Evolutionary conservation across 2,888 invertebrate genomes (phyloP), one percentile per base, ranked within the genome.

Genomic region (Eustalomyia histrio): DNA sequence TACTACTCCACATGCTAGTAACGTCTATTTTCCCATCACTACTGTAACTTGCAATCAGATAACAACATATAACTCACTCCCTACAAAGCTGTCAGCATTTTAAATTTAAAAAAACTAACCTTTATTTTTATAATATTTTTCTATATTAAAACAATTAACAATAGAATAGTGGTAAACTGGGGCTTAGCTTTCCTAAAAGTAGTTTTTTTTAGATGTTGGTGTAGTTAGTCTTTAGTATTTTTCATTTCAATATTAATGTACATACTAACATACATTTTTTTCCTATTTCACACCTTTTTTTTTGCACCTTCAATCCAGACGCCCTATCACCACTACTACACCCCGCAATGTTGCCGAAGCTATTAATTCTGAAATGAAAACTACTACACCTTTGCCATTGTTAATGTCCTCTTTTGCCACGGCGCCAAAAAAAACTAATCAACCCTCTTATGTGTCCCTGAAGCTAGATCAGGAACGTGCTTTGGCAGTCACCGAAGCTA

Each of bases 261-360:
- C 58, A 39, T 33, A 76, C 81, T 71, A 79, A 79, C 67, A 61
- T 47, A 63, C 16, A 7, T 24, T 7, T 47, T 35, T 71, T 53
- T 55, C n/a, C 21, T 55, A 64, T 79, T 68, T 73, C 16, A 53
- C 17, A 21, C 47, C 75, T 69, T 39, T 64, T 18, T 69, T 71
- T 69, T 69, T 9, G n/a, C 39, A 8, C 67, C 17, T 84, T 57
- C 58, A 57, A 72, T 73, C 7, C 80, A 90, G 90, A 81, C 90
- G 90, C 64, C 90, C 90, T 83, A 90, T 90, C 79, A 88, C 89
- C 73, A 87, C 89, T 39, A 89, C 90, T 21, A 89, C 90, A 55
- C 85, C 89, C 39, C 85, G 85, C 39, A 75, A 43, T 55, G 78
- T 84, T 67, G 83, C 80, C 24, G 78, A 81, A 61, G 65, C 57